Percentiles rank a stretch among this genome's conserved stretches.
These are phyloP conservation scores for Pongo pygmaeus DNA, from an alignment of 2,113 vertebrate genomes.

Conservation along the genomic window DNA sequence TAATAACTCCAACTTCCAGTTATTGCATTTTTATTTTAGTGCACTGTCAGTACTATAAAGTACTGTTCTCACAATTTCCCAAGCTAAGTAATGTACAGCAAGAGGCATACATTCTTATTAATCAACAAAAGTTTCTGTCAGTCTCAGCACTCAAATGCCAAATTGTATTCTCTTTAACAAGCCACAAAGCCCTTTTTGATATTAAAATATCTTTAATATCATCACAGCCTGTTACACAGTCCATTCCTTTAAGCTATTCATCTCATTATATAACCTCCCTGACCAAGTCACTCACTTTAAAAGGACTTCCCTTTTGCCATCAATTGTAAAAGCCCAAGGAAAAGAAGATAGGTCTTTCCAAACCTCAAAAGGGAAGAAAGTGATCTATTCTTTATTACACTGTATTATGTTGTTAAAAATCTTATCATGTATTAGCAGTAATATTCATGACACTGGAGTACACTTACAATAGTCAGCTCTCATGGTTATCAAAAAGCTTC, in stretches of 20 bases:
- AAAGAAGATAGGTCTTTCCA: slow-evolving; percentile 68
- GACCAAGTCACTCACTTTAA: slow-evolving; percentile 64
- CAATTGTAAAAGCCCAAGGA: slow-evolving; percentile 56
- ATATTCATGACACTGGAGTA: slow-evolving; percentile 78
- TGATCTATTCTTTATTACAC: slow-evolving; percentile 75
- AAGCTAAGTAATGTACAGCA: slow-evolving; percentile 18
- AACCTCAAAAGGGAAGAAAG: slow-evolving; percentile 70
- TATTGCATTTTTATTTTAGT: slow-evolving; percentile 31
- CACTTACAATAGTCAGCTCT: slow-evolving; percentile 72
- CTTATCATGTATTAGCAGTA: slow-evolving; percentile 79
- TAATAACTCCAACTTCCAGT: not conserved
- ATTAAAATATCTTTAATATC: slow-evolving; percentile 74
- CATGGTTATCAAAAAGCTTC: slow-evolving; percentile 75
- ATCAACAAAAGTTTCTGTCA: slow-evolving; percentile 51
- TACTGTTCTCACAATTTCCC: not conserved
- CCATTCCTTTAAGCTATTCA: slow-evolving; percentile 64
- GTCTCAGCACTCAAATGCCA: slow-evolving; percentile 44
- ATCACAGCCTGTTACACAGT: slow-evolving; percentile 31
- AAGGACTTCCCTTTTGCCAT: slow-evolving; percentile 64
- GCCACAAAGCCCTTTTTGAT: slow-evolving; percentile 55
- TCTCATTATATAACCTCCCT: slow-evolving; percentile 61
- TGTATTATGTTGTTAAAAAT: slow-evolving; percentile 77
- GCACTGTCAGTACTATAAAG: not conserved
- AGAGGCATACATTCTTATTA: slow-evolving; percentile 27
- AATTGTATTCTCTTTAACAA: slow-evolving; percentile 51